Evolutionary conservation across 1,140 invertebrate species (phyloP).

Genomic region (Pogonus chalceus): DNA sequence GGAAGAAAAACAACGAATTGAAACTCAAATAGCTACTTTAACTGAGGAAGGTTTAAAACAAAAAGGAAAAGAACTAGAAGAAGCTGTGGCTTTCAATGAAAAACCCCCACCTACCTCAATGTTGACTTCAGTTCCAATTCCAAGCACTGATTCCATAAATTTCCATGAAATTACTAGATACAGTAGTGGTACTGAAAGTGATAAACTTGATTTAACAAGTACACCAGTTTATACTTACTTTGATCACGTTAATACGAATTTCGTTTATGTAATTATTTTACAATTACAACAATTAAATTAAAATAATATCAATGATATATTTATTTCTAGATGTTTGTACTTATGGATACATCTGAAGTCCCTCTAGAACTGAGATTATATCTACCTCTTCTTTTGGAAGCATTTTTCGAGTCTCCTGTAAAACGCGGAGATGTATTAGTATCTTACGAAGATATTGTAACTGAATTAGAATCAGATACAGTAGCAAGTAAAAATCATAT

Average conservation of each 20-base stretch:
- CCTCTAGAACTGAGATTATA: constrained; percentile 51
- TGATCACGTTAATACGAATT: constrained; percentile 72
- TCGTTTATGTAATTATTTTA: constrained; percentile 72
- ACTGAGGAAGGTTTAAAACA: constrained; percentile 57
- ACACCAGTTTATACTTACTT: constrained; percentile 67
- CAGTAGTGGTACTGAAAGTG: constrained; percentile 42
- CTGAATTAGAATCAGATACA: constrained; percentile 63
- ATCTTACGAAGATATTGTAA: constrained; percentile 64
- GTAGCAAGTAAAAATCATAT: constrained; percentile 46
- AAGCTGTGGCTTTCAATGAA: constrained; percentile 68
- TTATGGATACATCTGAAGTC: constrained; percentile 63
- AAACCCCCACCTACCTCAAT: constrained; percentile 57
- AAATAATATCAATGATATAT: too few relatives aligned
- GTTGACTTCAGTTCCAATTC: constrained; percentile 58
- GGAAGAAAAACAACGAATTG: constrained; percentile 56
- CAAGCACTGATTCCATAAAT: constrained; percentile 52
- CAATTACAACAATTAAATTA: too few relatives aligned
- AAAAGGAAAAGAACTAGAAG: constrained; percentile 48
- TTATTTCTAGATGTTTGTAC: constrained; percentile 45
- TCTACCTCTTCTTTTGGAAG: constrained; percentile 60
- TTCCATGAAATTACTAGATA: constrained; percentile 57
- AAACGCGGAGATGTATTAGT: constrained; percentile 45
- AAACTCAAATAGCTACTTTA: constrained; percentile 49
- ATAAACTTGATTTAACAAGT: constrained; percentile 49
- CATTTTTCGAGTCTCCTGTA: constrained; percentile 56